Conservation (phyloP, 2,113 vertebrate genomes). For the Limnothrissa miodon region DNA sequence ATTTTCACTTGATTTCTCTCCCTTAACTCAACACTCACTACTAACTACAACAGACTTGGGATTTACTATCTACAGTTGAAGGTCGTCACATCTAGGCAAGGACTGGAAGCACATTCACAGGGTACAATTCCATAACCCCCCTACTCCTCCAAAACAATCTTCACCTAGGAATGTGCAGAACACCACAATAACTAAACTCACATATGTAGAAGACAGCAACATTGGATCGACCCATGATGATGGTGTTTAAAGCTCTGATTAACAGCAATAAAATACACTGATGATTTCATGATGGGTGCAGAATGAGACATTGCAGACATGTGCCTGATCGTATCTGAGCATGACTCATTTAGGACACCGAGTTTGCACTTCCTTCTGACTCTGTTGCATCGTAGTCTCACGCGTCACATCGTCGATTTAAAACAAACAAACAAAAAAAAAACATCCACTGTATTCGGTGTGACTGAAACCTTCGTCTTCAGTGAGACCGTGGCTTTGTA, state of each 20-base stretch:
- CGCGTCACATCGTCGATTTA: background rate
- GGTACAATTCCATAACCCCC: background rate
- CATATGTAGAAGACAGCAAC: background rate
- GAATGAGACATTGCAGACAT: background rate
- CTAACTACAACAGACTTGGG: background rate
- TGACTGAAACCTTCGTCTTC: background rate
- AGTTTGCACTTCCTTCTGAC: background rate
- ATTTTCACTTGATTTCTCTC: background rate
- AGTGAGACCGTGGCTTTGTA: background rate
- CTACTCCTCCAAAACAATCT: background rate
- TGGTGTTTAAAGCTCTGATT: background rate
- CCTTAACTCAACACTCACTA: background rate
- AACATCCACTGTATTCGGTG: background rate
- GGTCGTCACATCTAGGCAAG: background rate
- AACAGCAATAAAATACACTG: background rate
- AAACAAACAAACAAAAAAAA: background rate
- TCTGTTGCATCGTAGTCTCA: too few relatives aligned
- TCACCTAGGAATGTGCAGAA: background rate
- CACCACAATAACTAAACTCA: background rate
- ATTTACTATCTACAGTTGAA: background rate
- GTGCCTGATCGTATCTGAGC: background rate
- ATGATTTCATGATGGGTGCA: background rate
- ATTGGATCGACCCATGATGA: background rate
- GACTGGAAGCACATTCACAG: conserved; percentile 9
- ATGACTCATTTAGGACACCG: background rate